Base-by-base conservation (phyloP, 1,140 invertebrate species). In the Drosophila lacteicornis region DNA sequence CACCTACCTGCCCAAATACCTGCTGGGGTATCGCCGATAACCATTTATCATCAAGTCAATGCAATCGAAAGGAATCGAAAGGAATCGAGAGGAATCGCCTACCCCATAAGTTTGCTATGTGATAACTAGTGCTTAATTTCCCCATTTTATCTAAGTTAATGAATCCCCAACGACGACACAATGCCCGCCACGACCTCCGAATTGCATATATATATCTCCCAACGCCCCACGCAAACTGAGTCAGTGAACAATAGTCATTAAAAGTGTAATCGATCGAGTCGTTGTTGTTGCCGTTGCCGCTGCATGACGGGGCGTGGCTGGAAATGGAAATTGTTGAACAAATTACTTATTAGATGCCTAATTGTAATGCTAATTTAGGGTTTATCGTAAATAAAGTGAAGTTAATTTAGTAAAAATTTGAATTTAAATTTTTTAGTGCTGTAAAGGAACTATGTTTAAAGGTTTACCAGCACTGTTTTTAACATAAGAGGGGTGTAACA, bases 1-100 rank as follows among this genome's bases (percentile, higher is more conserved):
- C 43, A 92, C 87, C 13, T 92, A 92, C 60, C 74, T 92, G 84
- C 91, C 91, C 53, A 92, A 92, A 55, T 92, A 92, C 65, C 77
- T 92, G 58, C 62, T 92, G 68, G 87, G 91, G 17, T 92, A 91
- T 60, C 86, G 91, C 58, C 22, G 13, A 33, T 51, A 45, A 6
- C 50, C 47, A 33, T 4, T 40, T 43, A 61, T 53, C n/a, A 25
- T 17, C 45, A 65, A 83, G 73, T 80, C 80, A 87, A 74, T 77
- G 67, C 77, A 62, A 88, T 71, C 27, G 5, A n/a, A 4, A 30
- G 49, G 15, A 51, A 33, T 33, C 38, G 12, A 5, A 3, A 40
- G 13, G 2, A n/a, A 17, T 9, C 17, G 61, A 69, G 43, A 51
- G 51, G 68, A 75, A 58, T 62, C 55, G 50, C 43, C 67, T 90